Evolutionary conservation across 2,888 invertebrate species (phyloP), one percentile per base, ranked within the genome.

Genomic region (Nymphalis urticae): DNA sequence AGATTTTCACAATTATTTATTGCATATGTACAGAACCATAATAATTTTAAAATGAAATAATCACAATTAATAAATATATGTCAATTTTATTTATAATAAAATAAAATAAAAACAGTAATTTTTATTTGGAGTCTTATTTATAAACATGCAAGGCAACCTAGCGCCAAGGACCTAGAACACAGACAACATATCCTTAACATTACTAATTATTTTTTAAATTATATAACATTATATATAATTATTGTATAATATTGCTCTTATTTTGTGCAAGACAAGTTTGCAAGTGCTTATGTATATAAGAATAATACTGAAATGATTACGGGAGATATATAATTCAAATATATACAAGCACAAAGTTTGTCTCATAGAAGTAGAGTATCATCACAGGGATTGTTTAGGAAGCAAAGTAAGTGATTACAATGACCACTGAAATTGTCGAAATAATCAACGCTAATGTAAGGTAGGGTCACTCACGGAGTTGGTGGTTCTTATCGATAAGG

Each of bases 401-500:
- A 72, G 68, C 64, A 56, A 72, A 75, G 62, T 64, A 73, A 42
- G 65, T 70, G 42, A 73, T 71, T 61, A 53, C 68, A 59, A 63
- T 63, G 48, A 72, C 64, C 63, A 75, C 67, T 53, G 62, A 65
- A 27, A 68, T 32, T 60, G 68, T 60, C 10, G 71, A 47, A 58
- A 63, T 66, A n/a, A 73, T 69, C 27, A 70, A 60, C 58, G 60
- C 36, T 58, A 71, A n/a, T 48, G 62, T 60, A 69, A 69, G 53
- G 54, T 59, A 69, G 66, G 74, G 82, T 92, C 90, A 92, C 90
- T 92, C 85, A 88, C 90, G 90, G 74, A 86, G 88, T 82, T 93
- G 93, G 70, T 83, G 88, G 61, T 85, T 83, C 78, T 92, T 93
- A 74, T 98, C 98, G 0, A 99, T 99, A 59, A 99, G 93, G 0